Conservation (phyloP, 2,888 invertebrate species). For the Leptinotarsa tumamoca region DNA sequence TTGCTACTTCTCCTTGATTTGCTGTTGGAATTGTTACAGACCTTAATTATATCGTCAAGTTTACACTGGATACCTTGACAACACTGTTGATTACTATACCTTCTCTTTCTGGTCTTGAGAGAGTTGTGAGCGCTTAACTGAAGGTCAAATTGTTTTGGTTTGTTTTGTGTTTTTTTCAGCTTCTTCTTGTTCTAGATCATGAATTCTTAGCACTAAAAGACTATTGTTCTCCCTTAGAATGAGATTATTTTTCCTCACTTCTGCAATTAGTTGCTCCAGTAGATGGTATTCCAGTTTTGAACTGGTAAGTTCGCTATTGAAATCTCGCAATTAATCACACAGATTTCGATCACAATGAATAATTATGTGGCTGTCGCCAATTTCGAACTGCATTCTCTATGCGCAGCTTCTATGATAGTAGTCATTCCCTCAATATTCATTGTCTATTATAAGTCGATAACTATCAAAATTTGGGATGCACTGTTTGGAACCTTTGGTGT, state of each 20-base stretch:
- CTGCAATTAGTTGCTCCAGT: neutral
- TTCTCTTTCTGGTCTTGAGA: neutral
- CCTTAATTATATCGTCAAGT: neutral
- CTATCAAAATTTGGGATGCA: too few species aligned
- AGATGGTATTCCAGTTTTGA: neutral
- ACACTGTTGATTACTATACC: neutral
- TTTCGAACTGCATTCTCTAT: neutral
- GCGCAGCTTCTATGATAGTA: constrained; percentile 1
- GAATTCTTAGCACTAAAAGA: neutral
- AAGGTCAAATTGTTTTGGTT: neutral
- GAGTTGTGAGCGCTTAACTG: neutral
- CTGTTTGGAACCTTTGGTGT: too few species aligned
- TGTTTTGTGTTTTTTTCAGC: neutral
- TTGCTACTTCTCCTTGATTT: neutral
- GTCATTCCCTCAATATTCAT: neutral
- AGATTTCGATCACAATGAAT: neutral
- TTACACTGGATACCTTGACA: neutral
- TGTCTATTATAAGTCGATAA: too few species aligned
- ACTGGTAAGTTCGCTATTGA: neutral
- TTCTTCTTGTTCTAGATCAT: neutral
- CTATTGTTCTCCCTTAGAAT: neutral
- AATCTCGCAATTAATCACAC: neutral
- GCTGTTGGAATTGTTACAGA: neutral
- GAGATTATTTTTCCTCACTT: neutral
- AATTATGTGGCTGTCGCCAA: neutral